Evolutionary conservation across 1,140 invertebrate genomes (phyloP).

Genomic region (Drosophila albomicans): DNA sequence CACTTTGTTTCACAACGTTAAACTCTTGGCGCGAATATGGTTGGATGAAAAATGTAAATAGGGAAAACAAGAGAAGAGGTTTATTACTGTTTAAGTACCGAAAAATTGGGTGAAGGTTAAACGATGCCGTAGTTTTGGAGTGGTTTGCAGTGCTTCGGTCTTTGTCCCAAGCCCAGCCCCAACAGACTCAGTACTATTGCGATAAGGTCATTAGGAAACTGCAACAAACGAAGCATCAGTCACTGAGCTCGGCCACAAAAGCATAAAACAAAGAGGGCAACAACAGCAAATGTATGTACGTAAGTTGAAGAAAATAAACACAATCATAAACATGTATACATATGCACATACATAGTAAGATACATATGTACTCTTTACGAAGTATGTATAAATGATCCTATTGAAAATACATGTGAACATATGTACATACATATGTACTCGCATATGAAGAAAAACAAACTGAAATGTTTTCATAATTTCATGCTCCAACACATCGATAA

Average conservation of each 20-base stretch:
- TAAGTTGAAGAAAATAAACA: slow-evolving; percentile 58
- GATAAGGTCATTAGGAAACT: slow-evolving; percentile 69
- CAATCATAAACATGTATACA: slow-evolving; percentile 31
- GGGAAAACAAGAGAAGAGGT: slow-evolving; percentile 1
- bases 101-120: slow-evolving; percentile 78
- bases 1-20: slow-evolving; percentile 4
- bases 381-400: too few species aligned
- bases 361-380: too few species aligned
- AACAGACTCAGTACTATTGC: not conserved
- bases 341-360: not conserved
- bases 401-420: not conserved
- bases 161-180: not conserved
- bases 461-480: slow-evolving; percentile 78
- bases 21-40: not conserved
- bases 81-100: slow-evolving; percentile 58
- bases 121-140: not conserved
- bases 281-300: slow-evolving; percentile 31
- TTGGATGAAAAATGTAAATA: slow-evolving; percentile 10
- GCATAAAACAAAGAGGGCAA: slow-evolving; percentile 15
- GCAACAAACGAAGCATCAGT: slow-evolving; percentile 7
- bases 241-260: slow-evolving; percentile 40
- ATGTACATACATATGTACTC: not conserved
- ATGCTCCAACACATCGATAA: slow-evolving; percentile 53
- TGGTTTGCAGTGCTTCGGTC: too few species aligned
- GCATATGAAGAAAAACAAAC: slow-evolving; percentile 36